Conservation (phyloP, 1,140 invertebrate genomes). For the Papilio polyxenes region DNA sequence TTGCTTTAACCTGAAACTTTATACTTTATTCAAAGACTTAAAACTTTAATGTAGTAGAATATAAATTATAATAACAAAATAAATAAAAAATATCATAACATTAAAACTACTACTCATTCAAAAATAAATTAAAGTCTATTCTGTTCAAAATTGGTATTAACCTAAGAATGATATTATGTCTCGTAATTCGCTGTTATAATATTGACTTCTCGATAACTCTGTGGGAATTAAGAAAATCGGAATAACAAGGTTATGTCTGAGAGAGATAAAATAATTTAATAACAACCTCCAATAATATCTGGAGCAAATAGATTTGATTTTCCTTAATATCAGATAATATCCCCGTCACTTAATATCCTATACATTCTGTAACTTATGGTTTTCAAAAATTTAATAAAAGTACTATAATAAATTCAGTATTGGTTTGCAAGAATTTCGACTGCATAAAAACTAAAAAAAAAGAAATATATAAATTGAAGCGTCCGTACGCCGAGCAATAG, state of each 20-base stretch:
- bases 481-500: not conserved
- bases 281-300: not conserved
- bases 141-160: not conserved
- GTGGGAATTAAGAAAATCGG: not conserved
- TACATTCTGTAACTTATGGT: not conserved
- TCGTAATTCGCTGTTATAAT: not conserved
- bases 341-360: no score
- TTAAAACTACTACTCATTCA: not conserved
- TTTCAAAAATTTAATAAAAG: not conserved
- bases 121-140: not conserved
- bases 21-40: not conserved
- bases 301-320: not conserved
- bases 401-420: not conserved
- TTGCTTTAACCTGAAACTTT: constrained; percentile 20
- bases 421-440: not conserved
- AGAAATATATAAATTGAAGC: not conserved
- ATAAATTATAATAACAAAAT: not conserved
- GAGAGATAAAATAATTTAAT: not conserved
- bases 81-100: not conserved
- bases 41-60: not conserved
- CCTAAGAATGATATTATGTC: not conserved
- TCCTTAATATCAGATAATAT: not conserved
- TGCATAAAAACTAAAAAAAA: not conserved
- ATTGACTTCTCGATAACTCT: not conserved
- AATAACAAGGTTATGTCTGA: not conserved